Base-by-base conservation (phyloP, 2,797 vertebrate genomes). In the Gorsachius magnificus region DNA sequence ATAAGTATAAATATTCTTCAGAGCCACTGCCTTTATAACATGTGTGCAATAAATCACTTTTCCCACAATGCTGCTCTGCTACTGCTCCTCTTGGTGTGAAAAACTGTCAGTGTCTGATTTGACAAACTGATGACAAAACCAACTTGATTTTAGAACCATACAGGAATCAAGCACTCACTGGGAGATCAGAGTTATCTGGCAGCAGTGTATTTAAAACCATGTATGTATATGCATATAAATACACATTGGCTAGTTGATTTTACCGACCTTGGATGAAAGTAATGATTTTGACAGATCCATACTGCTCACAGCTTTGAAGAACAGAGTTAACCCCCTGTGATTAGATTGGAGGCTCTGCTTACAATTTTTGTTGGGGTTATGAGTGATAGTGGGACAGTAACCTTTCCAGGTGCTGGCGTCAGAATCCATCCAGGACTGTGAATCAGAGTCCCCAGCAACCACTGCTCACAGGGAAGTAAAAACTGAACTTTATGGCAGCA, bases 111-210 rank as follows among this genome's bases (percentile, higher is more conserved):
- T 28, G 12, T 26, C 33, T 16, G 81, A 70, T 87, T 58, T 93
- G 88, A 93, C 74, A 91, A 89, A 86, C 74, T 90, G 88, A 70
- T 92, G 91, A 95, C 45, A 90, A 94, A 88, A 50, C 20, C 58
- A 66, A 16, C 63, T 57, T 60, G 60, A 54, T 82, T 87, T 90
- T 24, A 92, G 64, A 66, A 22, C 38, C 58, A 22, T 24, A 48
- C 13, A 71, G 84, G 82, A 89, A 85, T 72, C 56, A 86, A 72
- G 64, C 3, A 11, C 64, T 79, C 80, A 41, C 43, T 58, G 57
- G 69, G 80, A 95, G 46, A 45, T 46, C 1, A 2, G 1, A 57
- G 53, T 35, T 82, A 81, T 45, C 35, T 58, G 68, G 38, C 82
- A 83, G 61, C 61, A 81, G 43, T 31, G 41, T 54, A 29, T 68